Evolutionary conservation across 2,888 invertebrate species (phyloP).

Genomic region (Rotaria magnacalcarata): DNA sequence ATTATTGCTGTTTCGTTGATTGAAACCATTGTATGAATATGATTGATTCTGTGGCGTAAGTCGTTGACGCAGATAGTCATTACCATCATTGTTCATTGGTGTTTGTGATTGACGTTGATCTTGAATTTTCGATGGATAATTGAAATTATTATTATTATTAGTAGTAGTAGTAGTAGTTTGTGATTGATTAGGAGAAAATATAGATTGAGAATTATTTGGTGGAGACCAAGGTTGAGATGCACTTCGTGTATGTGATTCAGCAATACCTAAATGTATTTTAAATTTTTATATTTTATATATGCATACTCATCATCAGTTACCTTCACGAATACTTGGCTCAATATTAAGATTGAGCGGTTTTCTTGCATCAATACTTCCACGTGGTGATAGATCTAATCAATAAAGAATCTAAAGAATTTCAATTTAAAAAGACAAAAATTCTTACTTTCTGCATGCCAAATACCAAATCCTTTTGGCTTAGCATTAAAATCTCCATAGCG

Average conservation of each 20-base stretch:
- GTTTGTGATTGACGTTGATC: background rate
- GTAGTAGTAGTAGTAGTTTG: background rate
- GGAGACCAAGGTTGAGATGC: constrained; percentile 27
- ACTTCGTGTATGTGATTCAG: constrained; percentile 13
- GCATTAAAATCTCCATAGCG: constrained; percentile 41
- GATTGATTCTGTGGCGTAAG: background rate
- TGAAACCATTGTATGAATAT: background rate
- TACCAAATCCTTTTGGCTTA: constrained; percentile 42
- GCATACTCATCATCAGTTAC: background rate
- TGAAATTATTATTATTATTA: background rate
- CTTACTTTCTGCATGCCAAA: background rate
- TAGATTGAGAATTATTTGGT: background rate
- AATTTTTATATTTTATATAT: background rate
- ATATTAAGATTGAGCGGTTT: constrained; percentile 31
- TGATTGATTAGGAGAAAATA: constrained; percentile 1
- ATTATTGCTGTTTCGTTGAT: background rate
- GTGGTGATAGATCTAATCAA: background rate
- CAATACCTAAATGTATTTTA: background rate
- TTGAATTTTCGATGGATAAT: background rate
- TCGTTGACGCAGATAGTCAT: background rate
- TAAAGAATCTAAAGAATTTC: background rate
- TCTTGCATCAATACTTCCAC: background rate
- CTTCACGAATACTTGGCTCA: constrained; percentile 35
- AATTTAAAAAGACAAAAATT: background rate
- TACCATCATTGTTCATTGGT: background rate